Conservation (phyloP, 2,888 invertebrate genomes). For the Nemotelus nigrinus region DNA sequence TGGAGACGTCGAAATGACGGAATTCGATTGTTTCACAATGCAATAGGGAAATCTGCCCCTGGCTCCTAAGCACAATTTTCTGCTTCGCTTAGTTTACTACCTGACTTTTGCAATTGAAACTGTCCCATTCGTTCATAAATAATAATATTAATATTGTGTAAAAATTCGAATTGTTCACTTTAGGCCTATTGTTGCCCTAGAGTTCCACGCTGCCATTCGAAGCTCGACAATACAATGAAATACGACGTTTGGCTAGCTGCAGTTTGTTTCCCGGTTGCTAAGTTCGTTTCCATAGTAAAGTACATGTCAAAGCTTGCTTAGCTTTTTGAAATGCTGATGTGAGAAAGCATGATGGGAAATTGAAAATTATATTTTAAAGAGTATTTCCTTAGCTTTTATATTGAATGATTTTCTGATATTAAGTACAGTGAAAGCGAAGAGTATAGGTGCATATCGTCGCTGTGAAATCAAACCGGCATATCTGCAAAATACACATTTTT, state of each 20-base stretch:
- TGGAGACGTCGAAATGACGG: constrained; percentile 13
- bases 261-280: constrained; percentile 12
- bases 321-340: not conserved
- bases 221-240: constrained; percentile 34
- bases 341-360: not conserved
- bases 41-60: not conserved
- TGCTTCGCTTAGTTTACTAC: not conserved
- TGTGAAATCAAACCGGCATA: too few relatives aligned
- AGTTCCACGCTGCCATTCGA: constrained; percentile 21
- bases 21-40: constrained; percentile 26
- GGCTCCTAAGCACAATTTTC: constrained; percentile 14
- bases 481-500: too few relatives aligned
- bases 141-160: constrained; percentile 9
- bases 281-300: constrained; percentile 11
- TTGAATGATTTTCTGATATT: too few relatives aligned
- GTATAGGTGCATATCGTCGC: too few relatives aligned
- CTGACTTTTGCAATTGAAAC: not conserved
- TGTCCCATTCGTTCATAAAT: constrained; percentile 34
- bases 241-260: not conserved
- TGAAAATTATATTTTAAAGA: too few relatives aligned
- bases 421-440: too few relatives aligned
- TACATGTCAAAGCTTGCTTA: constrained; percentile 11
- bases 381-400: too few relatives aligned
- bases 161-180: constrained; percentile 18
- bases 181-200: not conserved